These are phyloP conservation scores for Ochotona princeps DNA, from an alignment of 2,113 vertebrate species.

Conservation along the genomic window DNA sequence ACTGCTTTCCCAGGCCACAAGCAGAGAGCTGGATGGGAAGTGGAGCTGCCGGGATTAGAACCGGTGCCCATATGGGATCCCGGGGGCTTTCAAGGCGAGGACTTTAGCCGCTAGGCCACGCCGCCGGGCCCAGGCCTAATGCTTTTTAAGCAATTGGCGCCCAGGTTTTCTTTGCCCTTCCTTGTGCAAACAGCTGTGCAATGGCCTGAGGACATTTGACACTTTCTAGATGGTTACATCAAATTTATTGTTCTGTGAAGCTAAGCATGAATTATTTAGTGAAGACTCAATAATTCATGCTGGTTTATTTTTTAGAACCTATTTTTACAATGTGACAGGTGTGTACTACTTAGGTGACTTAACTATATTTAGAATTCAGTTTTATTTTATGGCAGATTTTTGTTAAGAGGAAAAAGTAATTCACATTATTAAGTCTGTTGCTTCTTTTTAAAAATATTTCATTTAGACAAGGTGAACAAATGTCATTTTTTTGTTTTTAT, in stretches of 20 bases:
- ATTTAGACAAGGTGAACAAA: no score
- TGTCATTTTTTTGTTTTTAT: no score
- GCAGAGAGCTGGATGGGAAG: no score
- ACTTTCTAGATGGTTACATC: neutral
- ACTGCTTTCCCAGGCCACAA: no score
- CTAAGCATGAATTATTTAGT: conserved; percentile 56
- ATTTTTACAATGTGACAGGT: conserved; percentile 31
- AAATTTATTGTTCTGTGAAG: conserved; percentile 4
- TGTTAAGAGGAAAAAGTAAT: conserved; percentile 14
- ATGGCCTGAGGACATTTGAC: neutral
- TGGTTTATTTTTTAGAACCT: conserved; percentile 16
- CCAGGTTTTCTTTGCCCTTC: neutral
- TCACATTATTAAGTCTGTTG: conserved; percentile 14
- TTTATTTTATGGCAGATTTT: neutral
- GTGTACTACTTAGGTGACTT: conserved; percentile 27
- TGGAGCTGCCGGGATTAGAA: no score
- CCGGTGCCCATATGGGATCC: no score
- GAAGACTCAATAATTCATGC: conserved; percentile 40
- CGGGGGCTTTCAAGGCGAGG: no score
- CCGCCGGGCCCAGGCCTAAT: no score
- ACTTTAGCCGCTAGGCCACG: no score
- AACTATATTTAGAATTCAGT: conserved; percentile 3
- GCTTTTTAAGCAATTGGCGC: neutral
- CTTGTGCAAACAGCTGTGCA: neutral
- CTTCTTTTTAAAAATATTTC: neutral